A percentile compares a stretch with the other conserved stretches of the same genome.
phyloP scores from a whole-genome alignment of 2,888 invertebrate species.

The Oscheius myriophilus region DNA sequence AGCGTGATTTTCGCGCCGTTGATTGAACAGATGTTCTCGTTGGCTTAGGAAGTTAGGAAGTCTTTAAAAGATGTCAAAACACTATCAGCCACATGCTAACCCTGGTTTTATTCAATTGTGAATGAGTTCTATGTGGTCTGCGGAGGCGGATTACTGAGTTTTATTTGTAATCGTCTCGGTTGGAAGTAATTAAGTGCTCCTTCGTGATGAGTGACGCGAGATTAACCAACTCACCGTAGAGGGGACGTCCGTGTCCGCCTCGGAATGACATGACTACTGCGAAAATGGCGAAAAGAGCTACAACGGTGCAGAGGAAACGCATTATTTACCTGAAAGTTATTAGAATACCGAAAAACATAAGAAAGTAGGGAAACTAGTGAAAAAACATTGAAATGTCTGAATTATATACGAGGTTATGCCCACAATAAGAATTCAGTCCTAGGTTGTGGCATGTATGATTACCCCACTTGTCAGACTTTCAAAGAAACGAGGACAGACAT shows the following conservation, averaged over 20 bases:
- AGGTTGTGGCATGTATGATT: too few relatives aligned
- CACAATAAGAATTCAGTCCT: too few relatives aligned
- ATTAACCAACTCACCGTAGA: conserved; percentile 19
- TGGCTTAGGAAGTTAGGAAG: neutral
- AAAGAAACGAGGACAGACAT: too few relatives aligned
- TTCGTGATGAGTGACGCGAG: neutral
- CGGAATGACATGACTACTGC: conserved; percentile 17
- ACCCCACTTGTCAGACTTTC: too few relatives aligned
- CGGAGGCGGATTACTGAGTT: neutral
- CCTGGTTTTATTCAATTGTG: neutral
- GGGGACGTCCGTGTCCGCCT: conserved; percentile 29
- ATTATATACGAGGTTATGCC: too few relatives aligned
- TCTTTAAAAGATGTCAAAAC: neutral
- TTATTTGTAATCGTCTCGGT: too few relatives aligned
- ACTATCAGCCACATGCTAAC: too few relatives aligned
- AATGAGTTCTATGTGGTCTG: too few relatives aligned
- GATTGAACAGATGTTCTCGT: neutral
- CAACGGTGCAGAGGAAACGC: conserved; percentile 1
- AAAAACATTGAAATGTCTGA: too few relatives aligned
- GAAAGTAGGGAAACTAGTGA: too few relatives aligned
- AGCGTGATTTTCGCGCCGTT: neutral
- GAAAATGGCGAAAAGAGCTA: conserved; percentile 14
- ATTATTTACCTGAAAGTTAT: neutral
- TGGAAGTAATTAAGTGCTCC: too few relatives aligned
- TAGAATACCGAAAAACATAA: too few relatives aligned